phyloP scores from a whole-genome alignment of 2,797 vertebrate genomes.

The Monodelphis domestica region DNA sequence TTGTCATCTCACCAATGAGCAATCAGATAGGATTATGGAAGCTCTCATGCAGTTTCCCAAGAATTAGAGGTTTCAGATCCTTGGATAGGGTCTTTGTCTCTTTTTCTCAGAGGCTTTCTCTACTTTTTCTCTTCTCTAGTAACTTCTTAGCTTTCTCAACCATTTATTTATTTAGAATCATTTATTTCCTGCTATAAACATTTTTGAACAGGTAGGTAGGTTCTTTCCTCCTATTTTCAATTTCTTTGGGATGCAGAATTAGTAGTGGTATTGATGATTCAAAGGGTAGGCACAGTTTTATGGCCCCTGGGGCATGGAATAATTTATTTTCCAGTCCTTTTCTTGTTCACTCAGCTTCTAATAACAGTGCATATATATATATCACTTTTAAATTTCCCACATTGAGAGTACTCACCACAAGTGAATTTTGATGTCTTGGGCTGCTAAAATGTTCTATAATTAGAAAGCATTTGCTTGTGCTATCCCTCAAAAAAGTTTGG shows the following conservation, averaged over 20 bases:
- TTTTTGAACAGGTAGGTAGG: too few relatives aligned
- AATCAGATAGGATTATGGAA: not conserved
- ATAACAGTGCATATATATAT: not conserved
- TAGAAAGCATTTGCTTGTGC: not conserved
- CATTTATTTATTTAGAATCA: too few relatives aligned
- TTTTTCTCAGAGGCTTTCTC: not conserved
- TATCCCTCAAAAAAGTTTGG: not conserved
- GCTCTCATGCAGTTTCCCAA: not conserved
- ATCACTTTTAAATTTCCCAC: not conserved
- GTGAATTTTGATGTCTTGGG: not conserved
- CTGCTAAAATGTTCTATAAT: not conserved
- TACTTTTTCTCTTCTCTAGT: not conserved
- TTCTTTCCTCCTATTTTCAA: too few relatives aligned
- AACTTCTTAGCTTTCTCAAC: not conserved
- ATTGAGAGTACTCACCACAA: not conserved
- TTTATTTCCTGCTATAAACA: too few relatives aligned
- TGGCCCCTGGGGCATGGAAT: too few relatives aligned
- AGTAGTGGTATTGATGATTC: too few relatives aligned
- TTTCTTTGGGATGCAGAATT: too few relatives aligned
- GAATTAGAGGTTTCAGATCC: not conserved
- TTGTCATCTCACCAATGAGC: not conserved
- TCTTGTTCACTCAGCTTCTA: not conserved
- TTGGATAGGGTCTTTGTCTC: not conserved
- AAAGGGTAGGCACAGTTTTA: too few relatives aligned
- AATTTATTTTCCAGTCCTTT: not conserved